Conservation (phyloP, 2,113 vertebrate species). For the Alaudala cheleensis region DNA sequence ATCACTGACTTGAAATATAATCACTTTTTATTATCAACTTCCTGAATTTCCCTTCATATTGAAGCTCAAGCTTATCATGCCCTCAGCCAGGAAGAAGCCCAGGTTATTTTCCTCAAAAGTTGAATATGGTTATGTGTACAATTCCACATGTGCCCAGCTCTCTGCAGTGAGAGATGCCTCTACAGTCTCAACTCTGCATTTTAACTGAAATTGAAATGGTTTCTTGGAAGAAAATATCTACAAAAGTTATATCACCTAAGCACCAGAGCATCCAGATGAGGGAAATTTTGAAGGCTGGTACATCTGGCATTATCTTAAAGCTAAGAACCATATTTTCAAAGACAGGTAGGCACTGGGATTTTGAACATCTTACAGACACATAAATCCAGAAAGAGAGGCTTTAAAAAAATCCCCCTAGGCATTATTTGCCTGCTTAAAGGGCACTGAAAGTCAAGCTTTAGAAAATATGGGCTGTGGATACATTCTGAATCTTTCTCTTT, state of each 20-base stretch:
- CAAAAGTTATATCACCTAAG: background rate
- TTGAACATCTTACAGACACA: background rate
- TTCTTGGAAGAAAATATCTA: background rate
- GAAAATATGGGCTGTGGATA: background rate
- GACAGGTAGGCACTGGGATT: background rate
- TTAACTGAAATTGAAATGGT: background rate
- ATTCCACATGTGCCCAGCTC: background rate
- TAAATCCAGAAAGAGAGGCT: background rate
- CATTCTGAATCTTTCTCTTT: background rate
- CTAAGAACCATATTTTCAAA: background rate
- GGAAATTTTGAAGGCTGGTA: background rate
- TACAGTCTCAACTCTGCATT: background rate
- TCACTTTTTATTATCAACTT: background rate
- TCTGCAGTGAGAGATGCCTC: background rate
- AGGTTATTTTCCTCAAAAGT: background rate
- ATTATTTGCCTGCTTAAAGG: constrained; percentile 7
- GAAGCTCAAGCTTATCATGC: background rate
- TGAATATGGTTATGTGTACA: background rate
- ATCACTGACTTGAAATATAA: background rate
- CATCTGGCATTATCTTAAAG: background rate
- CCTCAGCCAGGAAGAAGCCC: background rate
- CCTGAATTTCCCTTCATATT: background rate
- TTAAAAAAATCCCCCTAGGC: background rate
- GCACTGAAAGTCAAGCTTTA: background rate
- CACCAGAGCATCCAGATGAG: background rate